Conservation (phyloP, 2,797 vertebrate species). For the Enoplosus armatus region DNA sequence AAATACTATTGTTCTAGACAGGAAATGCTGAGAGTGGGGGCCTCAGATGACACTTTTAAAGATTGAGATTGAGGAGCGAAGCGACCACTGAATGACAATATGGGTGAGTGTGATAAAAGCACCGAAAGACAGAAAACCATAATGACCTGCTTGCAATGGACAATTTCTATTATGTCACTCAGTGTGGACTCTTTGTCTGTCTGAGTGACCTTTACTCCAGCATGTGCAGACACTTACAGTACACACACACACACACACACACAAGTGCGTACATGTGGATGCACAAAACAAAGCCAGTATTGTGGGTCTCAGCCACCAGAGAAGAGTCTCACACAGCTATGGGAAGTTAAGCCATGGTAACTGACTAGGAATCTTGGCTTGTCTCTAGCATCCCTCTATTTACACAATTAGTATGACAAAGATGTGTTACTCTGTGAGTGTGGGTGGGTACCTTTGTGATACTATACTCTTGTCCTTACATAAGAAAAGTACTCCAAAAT, state of each 20-base stretch:
- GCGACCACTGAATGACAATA: conserved; percentile 9
- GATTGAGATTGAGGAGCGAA: conserved; percentile 17
- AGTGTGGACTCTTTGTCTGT: not conserved
- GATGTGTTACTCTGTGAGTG: conserved; percentile 43
- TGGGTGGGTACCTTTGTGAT: conserved; percentile 26
- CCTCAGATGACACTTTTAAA: conserved; percentile 37
- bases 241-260: conserved; percentile 2
- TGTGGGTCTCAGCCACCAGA: conserved; percentile 45
- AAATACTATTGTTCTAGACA: conserved; percentile 71
- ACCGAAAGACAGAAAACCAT: not conserved
- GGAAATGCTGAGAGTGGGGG: conserved; percentile 57
- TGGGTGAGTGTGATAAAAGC: not conserved
- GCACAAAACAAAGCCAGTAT: conserved; percentile 55
- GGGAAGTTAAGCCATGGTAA: conserved; percentile 62
- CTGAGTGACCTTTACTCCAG: conserved; percentile 21
- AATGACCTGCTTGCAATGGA: not conserved
- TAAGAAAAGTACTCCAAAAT: not conserved
- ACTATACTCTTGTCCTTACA: not conserved
- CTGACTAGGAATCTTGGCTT: conserved; percentile 66
- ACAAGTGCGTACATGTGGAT: conserved; percentile 6
- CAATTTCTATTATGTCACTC: not conserved
- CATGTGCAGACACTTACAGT: conserved; percentile 27
- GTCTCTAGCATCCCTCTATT: conserved; percentile 30
- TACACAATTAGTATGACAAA: conserved; percentile 49
- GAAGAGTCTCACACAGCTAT: conserved; percentile 44